These are phyloP conservation scores for Panulirus ornatus DNA, from an alignment of 1,140 invertebrate genomes.

Conservation along the genomic window DNA sequence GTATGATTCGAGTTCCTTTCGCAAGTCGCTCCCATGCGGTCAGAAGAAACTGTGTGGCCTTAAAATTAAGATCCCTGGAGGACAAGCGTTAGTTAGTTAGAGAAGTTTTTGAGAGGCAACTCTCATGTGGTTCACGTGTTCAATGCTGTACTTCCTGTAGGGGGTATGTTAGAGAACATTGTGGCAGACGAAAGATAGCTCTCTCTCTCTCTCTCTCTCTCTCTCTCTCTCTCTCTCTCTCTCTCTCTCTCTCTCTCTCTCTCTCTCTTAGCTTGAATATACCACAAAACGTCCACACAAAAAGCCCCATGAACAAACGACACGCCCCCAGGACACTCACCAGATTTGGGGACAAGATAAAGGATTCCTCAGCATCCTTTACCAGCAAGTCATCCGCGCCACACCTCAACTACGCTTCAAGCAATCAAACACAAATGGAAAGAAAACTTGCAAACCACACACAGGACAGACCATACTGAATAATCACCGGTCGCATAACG, in stretches of 20 bases:
- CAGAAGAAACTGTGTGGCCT: neutral
- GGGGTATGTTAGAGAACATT: neutral
- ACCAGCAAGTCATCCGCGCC: no score
- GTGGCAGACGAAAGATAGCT: neutral
- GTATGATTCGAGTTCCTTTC: no score
- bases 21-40: no score
- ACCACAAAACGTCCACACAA: neutral
- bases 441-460: no score
- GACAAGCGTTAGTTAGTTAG: neutral
- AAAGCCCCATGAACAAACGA: neutral
- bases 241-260: neutral
- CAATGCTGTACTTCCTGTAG: neutral
- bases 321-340: no score
- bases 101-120: neutral
- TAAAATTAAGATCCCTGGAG: neutral
- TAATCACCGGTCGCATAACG: no score
- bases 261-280: neutral
- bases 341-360: no score
- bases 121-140: neutral
- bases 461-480: no score
- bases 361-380: no score
- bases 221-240: neutral
- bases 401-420: no score
- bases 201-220: neutral
- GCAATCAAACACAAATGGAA: no score